These are phyloP conservation scores for Chionoecetes opilio DNA, from an alignment of 1,140 invertebrate species.

Conservation along the genomic window DNA sequence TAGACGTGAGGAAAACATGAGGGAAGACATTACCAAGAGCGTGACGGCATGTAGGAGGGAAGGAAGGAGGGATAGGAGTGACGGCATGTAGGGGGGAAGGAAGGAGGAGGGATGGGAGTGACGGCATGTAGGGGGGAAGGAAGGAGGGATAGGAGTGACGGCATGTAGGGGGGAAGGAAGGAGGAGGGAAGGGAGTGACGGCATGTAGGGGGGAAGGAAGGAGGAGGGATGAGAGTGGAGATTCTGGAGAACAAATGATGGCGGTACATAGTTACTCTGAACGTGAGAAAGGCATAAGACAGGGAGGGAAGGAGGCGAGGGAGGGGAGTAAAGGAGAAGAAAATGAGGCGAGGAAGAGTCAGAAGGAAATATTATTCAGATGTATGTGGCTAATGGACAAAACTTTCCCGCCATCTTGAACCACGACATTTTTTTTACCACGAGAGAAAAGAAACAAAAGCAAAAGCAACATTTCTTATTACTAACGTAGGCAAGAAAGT, in stretches of 20 bases:
- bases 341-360: neutral
- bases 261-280: too few species aligned
- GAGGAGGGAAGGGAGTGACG: neutral
- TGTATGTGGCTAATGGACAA: neutral
- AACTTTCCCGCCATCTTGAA: neutral
- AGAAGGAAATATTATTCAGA: neutral
- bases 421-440: neutral
- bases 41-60: neutral
- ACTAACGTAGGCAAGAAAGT: neutral
- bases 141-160: neutral
- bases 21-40: slow-evolving; percentile 1
- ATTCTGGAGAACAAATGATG: too few species aligned
- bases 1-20: neutral
- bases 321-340: neutral
- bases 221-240: neutral
- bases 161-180: too few species aligned
- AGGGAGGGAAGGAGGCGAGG: neutral
- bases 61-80: neutral
- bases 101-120: neutral
- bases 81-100: neutral
- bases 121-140: neutral
- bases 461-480: neutral
- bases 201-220: neutral
- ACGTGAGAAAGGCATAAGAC: too few species aligned
- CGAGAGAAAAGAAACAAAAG: neutral